These are phyloP conservation scores for Unio delphinus DNA, from an alignment of 2,888 invertebrate genomes.

Conservation along the genomic window DNA sequence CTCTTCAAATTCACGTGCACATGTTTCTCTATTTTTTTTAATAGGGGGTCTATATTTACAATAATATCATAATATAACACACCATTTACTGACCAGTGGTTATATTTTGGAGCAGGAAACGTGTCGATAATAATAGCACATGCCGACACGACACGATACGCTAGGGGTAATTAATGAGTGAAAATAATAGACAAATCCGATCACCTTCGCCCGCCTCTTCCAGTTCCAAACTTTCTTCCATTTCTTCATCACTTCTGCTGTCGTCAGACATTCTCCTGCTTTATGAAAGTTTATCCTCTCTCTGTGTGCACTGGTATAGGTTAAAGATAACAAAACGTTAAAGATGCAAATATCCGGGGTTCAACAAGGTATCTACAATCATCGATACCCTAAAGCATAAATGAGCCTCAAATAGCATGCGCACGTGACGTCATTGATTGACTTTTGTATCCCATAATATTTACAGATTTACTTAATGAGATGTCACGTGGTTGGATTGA, in stretches of 20 bases:
- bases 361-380: too few relatives aligned
- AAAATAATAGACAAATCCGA: conserved; percentile 19
- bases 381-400: too few relatives aligned
- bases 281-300: too few relatives aligned
- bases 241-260: conserved; percentile 41
- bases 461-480: conserved; percentile 22
- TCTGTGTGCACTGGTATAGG: too few relatives aligned
- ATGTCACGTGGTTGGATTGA: conserved; percentile 7
- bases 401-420: conserved; percentile 35
- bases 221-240: conserved; percentile 38
- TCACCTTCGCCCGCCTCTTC: conserved; percentile 32
- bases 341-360: too few relatives aligned
- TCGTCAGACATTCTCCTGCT: too few relatives aligned
- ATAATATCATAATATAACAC: too few relatives aligned
- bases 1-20: conserved; percentile 1
- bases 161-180: conserved; percentile 9
- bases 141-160: background rate
- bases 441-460: conserved; percentile 60
- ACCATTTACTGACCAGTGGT: too few relatives aligned
- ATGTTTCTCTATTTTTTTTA: too few relatives aligned
- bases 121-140: background rate
- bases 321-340: too few relatives aligned
- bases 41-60: too few relatives aligned
- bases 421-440: conserved; percentile 62
- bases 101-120: too few relatives aligned